Percentiles rank a stretch among this genome's conserved stretches.
Conservation (phyloP, 2,113 vertebrate genomes). For the Upupa epops region DNA sequence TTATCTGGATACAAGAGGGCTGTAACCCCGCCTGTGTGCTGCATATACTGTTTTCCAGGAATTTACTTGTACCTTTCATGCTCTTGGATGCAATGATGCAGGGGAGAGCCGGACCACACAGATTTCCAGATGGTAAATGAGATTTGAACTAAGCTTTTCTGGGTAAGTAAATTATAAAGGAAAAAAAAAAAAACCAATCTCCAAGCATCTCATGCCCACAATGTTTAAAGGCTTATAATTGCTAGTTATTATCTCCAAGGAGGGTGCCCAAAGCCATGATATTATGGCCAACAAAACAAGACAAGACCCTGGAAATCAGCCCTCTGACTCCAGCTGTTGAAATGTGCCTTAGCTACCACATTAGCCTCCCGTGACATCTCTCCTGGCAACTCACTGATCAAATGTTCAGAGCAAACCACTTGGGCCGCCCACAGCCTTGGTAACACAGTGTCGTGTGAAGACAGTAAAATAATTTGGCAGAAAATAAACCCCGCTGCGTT, state of each 20-base stretch:
- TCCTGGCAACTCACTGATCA: not conserved
- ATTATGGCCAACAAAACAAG: not conserved
- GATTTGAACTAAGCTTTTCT: conserved; percentile 36
- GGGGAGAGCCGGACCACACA: conserved; percentile 51
- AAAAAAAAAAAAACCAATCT: not conserved
- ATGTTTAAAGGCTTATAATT: conserved; percentile 44
- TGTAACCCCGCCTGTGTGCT: not conserved
- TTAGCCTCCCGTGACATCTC: not conserved
- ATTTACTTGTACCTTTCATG: not conserved
- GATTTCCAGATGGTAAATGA: conserved; percentile 46
- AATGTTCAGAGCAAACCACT: not conserved
- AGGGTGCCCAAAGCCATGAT: conserved; percentile 1
- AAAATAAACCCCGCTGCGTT: too few species aligned
- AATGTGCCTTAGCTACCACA: not conserved
- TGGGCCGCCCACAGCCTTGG: not conserved
- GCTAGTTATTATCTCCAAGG: conserved; percentile 7
- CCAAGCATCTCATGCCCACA: not conserved
- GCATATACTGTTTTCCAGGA: not conserved
- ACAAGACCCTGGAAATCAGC: not conserved
- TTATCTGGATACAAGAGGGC: not conserved
- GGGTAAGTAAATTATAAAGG: conserved; percentile 60
- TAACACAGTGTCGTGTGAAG: not conserved
- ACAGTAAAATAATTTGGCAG: too few species aligned
- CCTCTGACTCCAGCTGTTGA: not conserved
- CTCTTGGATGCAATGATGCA: not conserved